phyloP scores from a whole-genome alignment of 2,888 invertebrate species.

The Eupelmus urozonus region DNA sequence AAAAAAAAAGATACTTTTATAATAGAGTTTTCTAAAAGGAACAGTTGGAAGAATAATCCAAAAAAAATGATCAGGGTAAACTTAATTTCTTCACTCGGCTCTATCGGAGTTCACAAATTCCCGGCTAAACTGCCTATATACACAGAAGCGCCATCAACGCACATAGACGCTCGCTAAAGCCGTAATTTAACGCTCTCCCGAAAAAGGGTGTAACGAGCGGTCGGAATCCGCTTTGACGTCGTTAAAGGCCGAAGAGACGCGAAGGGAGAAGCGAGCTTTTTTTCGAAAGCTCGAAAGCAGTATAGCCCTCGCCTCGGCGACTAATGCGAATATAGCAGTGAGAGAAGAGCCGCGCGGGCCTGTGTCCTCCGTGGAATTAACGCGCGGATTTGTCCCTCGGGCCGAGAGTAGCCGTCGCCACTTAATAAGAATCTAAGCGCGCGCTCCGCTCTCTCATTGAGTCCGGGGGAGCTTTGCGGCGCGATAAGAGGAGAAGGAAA shows the following conservation, averaged over 20 bases:
- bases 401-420: background rate
- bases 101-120: conserved; percentile 26
- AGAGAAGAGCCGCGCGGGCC: conserved; percentile 1
- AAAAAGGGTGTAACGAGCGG: conserved; percentile 32
- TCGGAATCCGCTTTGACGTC: conserved; percentile 13
- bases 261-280: background rate
- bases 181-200: conserved; percentile 30
- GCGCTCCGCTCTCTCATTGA: background rate
- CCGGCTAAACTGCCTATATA: background rate
- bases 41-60: conserved; percentile 9
- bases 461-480: background rate
- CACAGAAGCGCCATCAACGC: background rate
- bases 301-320: background rate
- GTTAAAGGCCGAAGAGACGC: background rate
- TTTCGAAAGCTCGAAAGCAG: background rate
- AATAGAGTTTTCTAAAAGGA: too few relatives aligned
- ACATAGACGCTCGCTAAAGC: conserved; percentile 5
- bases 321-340: background rate
- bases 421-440: background rate
- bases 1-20: too few relatives aligned
- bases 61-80: conserved; percentile 1
- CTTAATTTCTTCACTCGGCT: conserved; percentile 13
- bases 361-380: background rate
- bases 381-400: background rate
- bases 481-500: conserved; percentile 3